phyloP scores from a whole-genome alignment of 2,888 invertebrate species.

The Cecidostiba fungosa region DNA sequence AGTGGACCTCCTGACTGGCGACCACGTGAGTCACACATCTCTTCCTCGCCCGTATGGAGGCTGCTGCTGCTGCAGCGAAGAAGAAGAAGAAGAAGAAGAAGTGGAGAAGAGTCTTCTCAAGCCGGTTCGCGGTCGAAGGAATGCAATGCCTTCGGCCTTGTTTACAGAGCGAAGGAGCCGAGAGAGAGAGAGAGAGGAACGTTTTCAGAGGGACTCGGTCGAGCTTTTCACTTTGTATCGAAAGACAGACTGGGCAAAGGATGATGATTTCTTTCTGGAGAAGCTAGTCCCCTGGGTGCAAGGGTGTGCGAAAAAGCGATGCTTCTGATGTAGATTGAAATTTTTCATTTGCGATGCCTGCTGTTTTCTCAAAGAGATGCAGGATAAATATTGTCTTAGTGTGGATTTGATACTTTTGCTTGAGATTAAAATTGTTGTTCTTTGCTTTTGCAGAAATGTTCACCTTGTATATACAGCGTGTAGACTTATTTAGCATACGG shows the following conservation, averaged over 20 bases:
- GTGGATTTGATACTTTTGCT: neutral
- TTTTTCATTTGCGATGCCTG: neutral
- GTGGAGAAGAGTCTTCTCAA: constrained; percentile 48
- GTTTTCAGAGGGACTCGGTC: constrained; percentile 3
- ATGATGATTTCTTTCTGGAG: neutral
- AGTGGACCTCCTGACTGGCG: constrained; percentile 36
- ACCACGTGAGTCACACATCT: constrained; percentile 58
- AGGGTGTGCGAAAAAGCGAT: neutral
- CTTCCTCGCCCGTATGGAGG: constrained; percentile 1
- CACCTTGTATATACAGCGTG: neutral
- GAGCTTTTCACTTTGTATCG: constrained; percentile 18
- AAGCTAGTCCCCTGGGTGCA: neutral
- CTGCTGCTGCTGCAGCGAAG: constrained; percentile 20
- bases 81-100: constrained; percentile 60
- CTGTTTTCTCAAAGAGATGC: neutral
- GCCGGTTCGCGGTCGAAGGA: constrained; percentile 62
- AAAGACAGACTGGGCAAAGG: constrained; percentile 3
- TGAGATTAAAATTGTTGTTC: neutral
- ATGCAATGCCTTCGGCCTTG: constrained; percentile 64
- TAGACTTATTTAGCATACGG: neutral
- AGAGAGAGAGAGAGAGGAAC: neutral
- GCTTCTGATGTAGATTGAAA: neutral
- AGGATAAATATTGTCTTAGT: neutral
- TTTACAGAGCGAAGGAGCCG: constrained; percentile 56
- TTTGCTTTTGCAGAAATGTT: neutral